Percentiles rank a stretch among this genome's conserved stretches.
phyloP scores from a whole-genome alignment of 2,888 invertebrate species.

The Ophion obscuratus region DNA sequence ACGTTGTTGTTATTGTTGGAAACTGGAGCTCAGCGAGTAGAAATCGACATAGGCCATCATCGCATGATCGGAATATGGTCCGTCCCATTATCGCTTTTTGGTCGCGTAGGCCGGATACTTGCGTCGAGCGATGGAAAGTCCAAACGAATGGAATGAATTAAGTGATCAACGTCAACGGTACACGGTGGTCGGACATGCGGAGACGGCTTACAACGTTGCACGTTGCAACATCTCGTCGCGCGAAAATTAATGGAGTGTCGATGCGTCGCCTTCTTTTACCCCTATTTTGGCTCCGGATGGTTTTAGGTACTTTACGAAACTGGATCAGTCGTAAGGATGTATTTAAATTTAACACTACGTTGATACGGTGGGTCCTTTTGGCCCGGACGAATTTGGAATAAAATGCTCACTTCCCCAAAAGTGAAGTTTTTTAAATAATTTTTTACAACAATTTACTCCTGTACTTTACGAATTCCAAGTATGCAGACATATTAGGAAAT shows the following conservation, averaged over 20 bases:
- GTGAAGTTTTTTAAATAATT: no score
- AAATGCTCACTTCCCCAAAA: no score
- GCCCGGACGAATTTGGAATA: no score
- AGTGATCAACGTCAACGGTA: slow-evolving; percentile 62
- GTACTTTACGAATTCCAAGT: no score
- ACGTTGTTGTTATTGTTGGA: slow-evolving; percentile 32
- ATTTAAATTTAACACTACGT: no score
- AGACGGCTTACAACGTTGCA: slow-evolving; percentile 20
- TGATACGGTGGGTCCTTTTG: no score
- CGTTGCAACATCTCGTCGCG: slow-evolving; percentile 39
- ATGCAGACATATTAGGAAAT: no score
- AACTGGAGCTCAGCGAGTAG: slow-evolving; percentile 46
- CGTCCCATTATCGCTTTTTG: slow-evolving; percentile 29
- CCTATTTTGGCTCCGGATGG: no score
- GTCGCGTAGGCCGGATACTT: slow-evolving; percentile 24
- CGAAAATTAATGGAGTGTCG: slow-evolving; percentile 47
- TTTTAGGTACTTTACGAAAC: no score
- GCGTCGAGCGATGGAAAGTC: slow-evolving; percentile 54
- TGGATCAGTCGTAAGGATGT: no score
- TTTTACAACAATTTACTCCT: no score
- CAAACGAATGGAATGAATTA: slow-evolving; percentile 59
- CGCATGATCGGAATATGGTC: not conserved
- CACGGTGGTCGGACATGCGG: slow-evolving; percentile 34
- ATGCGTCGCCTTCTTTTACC: not conserved
- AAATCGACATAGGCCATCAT: not conserved